phyloP scores from a whole-genome alignment of 1,140 invertebrate species.

The Pemphigus obesinymphae region DNA sequence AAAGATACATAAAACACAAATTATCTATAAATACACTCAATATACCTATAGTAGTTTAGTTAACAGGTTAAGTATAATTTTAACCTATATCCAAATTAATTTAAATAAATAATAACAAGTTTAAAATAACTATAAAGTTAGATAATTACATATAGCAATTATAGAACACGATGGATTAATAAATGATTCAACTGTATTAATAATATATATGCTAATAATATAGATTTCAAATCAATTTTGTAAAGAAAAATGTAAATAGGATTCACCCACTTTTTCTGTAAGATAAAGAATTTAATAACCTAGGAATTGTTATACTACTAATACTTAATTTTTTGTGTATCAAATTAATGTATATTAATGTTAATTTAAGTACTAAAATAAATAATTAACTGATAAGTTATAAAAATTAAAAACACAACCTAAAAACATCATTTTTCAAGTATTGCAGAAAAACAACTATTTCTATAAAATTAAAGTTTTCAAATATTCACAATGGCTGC shows the following conservation, averaged over 20 bases:
- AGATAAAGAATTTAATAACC: background rate
- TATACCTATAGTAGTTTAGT: background rate
- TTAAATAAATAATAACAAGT: background rate
- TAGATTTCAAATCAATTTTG: background rate
- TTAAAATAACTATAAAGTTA: background rate
- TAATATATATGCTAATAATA: background rate
- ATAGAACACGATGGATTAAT: background rate
- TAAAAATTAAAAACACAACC: too few relatives aligned
- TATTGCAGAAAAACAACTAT: background rate
- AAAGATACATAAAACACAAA: conserved; percentile 38
- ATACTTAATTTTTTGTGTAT: background rate
- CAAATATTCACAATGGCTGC: background rate
- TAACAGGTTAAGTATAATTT: background rate
- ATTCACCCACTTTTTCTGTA: background rate
- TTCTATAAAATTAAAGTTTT: background rate
- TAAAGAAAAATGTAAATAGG: background rate
- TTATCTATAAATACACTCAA: conserved; percentile 6
- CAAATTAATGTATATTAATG: too few relatives aligned
- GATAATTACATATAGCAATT: background rate
- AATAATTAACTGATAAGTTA: background rate
- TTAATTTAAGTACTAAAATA: too few relatives aligned
- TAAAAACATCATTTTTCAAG: background rate
- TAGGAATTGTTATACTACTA: background rate
- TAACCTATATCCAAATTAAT: background rate
- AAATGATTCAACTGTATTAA: background rate